Evolutionary conservation across 2,797 vertebrate species (phyloP).

Genomic region (Gobio occitaniae): DNA sequence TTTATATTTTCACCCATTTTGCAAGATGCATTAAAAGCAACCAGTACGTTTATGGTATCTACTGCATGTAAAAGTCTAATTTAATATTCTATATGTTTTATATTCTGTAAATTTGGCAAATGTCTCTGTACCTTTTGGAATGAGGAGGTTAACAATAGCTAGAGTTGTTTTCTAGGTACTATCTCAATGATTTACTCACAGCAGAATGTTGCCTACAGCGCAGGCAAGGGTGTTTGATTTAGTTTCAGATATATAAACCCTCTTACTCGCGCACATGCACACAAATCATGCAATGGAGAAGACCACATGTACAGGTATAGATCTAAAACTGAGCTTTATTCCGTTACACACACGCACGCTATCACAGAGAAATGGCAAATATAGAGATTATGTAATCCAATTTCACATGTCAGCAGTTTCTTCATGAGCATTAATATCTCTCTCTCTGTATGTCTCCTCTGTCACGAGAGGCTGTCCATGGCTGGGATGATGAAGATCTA

Average conservation of each 20-base stretch:
- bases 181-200: constrained; percentile 22
- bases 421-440: constrained; percentile 11
- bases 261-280: neutral
- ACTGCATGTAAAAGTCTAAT: neutral
- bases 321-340: constrained; percentile 1
- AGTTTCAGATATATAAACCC: neutral
- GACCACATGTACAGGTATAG: neutral
- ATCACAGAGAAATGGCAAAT: neutral
- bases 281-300: neutral
- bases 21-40: neutral
- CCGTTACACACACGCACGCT: neutral
- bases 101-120: neutral
- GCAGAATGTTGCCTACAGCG: neutral
- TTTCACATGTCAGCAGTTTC: constrained; percentile 47
- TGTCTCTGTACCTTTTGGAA: neutral
- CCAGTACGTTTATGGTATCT: neutral
- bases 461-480: constrained; percentile 31
- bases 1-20: neutral
- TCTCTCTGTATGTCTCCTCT: neutral
- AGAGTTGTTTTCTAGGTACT: neutral
- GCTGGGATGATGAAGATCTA: constrained; percentile 69
- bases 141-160: neutral
- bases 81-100: neutral
- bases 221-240: constrained; percentile 15
- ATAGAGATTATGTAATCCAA: constrained; percentile 4